Evolutionary conservation across 2,888 invertebrate genomes (phyloP), one percentile per base, ranked within the genome.

Genomic region (Netelia melanura): DNA sequence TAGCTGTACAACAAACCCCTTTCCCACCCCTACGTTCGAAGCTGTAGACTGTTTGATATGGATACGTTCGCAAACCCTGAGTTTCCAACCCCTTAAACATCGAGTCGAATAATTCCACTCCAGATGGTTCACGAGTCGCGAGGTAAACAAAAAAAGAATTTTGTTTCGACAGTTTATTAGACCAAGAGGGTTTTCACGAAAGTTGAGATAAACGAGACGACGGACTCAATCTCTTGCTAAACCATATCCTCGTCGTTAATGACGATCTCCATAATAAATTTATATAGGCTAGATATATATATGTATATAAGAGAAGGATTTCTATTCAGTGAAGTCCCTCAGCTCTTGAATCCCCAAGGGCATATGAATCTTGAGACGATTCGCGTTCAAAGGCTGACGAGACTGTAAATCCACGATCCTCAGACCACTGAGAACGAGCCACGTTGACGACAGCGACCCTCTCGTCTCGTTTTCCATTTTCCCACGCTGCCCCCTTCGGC

Each of bases 311-410:
- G 10, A 52, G 38, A n/a, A 3, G 71, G 52, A 25, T 65, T 71
- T 38, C 23, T 52, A 38, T 72, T 62, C 43, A 17, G 62, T 30
- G 44, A 21, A 21, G 52, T 56, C 56, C 48, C 68, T 38, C n/a
- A 44, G 72, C 38, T 56, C n/a, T 17, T 58, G 11, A 52, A 56
- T 52, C 14, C 56, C 64, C 68, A 23, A n/a, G 54, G 21, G 54
- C 17, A 61, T 65, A 79, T 64, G 70, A 67, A 80, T 76, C 54
- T 76, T 61, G 56, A 65, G 65, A 86, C 84, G 86, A 86, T 87
- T 88, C 71, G 70, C 88, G 86, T 87, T 88, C 84, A 89, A 89
- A 87, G 80, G 83, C 43, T 64, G 14, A 78, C 38, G 62, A 74
- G 72, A 30, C 84, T 67, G 77, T 38, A 77, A 71, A 79, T 54